Conservation (phyloP, 2,888 invertebrate genomes). For the Camptogramma bilineatum region DNA sequence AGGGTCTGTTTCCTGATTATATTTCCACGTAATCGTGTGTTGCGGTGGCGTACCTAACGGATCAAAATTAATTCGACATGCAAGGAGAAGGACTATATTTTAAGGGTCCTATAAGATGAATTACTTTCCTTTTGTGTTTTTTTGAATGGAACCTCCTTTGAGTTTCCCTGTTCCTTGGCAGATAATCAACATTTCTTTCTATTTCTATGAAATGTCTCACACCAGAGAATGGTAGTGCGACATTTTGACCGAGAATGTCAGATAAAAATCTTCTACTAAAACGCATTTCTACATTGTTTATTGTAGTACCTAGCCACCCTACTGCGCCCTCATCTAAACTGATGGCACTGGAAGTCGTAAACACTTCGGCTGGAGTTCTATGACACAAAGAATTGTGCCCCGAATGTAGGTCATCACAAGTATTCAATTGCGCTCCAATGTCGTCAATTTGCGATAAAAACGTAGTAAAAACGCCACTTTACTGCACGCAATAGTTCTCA, state of each 20-base stretch:
- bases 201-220: not conserved
- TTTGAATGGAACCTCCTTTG: not conserved
- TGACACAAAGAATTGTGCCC: slow-evolving; percentile 25
- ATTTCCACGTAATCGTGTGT: slow-evolving; percentile 16
- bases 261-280: slow-evolving; percentile 4
- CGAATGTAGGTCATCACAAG: slow-evolving; percentile 31
- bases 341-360: slow-evolving; percentile 30
- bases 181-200: too few relatives aligned
- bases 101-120: not conserved
- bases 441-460: slow-evolving; percentile 33
- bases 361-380: slow-evolving; percentile 23
- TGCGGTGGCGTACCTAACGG: slow-evolving; percentile 18
- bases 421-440: slow-evolving; percentile 33
- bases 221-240: not conserved
- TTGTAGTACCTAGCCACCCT: slow-evolving; percentile 3
- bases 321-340: slow-evolving; percentile 19
- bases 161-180: too few relatives aligned
- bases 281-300: slow-evolving; percentile 12
- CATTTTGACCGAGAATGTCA: not conserved
- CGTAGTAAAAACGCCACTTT: slow-evolving; percentile 28
- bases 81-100: not conserved
- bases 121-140: not conserved
- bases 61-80: slow-evolving; percentile 19
- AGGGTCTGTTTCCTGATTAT: slow-evolving; percentile 18
- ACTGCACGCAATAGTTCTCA: slow-evolving; percentile 31